Evolutionary conservation across 2,888 invertebrate species (phyloP).

Genomic region (Amaurobius ferox): DNA sequence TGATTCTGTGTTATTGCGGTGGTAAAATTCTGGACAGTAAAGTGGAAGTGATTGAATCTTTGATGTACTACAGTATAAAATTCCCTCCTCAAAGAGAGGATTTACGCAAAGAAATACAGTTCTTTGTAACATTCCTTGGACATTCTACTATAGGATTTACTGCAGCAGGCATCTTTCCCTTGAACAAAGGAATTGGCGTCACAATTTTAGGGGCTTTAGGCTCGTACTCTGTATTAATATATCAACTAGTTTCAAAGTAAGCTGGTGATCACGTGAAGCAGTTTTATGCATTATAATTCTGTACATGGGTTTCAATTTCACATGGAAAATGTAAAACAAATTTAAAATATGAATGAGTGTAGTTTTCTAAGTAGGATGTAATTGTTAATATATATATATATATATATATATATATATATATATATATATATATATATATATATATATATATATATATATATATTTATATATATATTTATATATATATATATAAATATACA

Average conservation of each 20-base stretch:
- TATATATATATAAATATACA: too few species aligned
- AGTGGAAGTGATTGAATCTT: background rate
- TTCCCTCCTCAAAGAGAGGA: background rate
- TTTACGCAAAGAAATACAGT: constrained; percentile 32
- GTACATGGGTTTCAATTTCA: too few species aligned
- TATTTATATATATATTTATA: too few species aligned
- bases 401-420: too few species aligned
- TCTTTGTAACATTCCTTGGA: constrained; percentile 38
- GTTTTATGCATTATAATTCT: too few species aligned
- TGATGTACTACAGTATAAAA: background rate
- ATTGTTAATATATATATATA: too few species aligned
- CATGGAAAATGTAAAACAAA: too few species aligned
- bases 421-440: too few species aligned
- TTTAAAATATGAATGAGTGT: too few species aligned
- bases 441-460: too few species aligned
- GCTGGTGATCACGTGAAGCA: too few species aligned
- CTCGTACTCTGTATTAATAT: constrained; percentile 46
- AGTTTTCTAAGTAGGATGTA: too few species aligned
- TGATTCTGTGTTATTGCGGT: background rate
- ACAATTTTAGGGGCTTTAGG: constrained; percentile 37
- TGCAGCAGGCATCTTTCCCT: constrained; percentile 30
- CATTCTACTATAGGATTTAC: constrained; percentile 42
- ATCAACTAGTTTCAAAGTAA: constrained; percentile 27
- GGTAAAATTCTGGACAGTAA: constrained; percentile 7
- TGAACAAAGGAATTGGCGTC: constrained; percentile 29